Conservation (phyloP, 2,888 invertebrate genomes). For the Hylaea fasciaria region DNA sequence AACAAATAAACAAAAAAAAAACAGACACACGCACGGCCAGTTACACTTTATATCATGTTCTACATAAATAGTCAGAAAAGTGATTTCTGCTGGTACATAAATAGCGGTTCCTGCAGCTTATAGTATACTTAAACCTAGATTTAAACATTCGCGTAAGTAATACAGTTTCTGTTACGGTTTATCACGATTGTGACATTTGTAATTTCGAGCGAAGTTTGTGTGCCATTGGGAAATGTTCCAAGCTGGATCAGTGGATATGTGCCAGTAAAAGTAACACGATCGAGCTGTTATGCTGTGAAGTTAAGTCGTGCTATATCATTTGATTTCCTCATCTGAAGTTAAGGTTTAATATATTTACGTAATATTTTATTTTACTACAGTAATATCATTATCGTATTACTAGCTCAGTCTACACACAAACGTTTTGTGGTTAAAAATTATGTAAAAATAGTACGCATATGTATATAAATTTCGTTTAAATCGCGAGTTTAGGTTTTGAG, state of each 20-base stretch:
- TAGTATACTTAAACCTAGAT: not conserved
- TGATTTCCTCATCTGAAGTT: conserved; percentile 3
- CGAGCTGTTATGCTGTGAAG: conserved; percentile 3
- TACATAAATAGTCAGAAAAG: no score
- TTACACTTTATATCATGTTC: no score
- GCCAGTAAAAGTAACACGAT: conserved; percentile 13
- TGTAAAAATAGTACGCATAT: no score
- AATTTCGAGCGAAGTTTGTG: conserved; percentile 28
- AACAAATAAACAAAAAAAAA: not conserved
- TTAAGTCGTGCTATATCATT: conserved; percentile 35
- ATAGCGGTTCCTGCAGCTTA: not conserved
- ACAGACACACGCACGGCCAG: not conserved
- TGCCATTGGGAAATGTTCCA: conserved; percentile 23
- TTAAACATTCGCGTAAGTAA: conserved; percentile 5
- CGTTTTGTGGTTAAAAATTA: not conserved
- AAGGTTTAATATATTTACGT: not conserved
- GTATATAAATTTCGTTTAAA: no score
- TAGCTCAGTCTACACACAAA: not conserved
- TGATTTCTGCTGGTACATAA: not conserved
- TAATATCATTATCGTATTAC: not conserved
- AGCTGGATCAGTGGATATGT: conserved; percentile 21
- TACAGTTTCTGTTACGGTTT: conserved; percentile 26
- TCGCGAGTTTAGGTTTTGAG: no score
- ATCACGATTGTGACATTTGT: conserved; percentile 43
- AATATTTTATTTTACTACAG: not conserved